phyloP scores from a whole-genome alignment of 2,113 vertebrate genomes.

The Alouatta palliata region DNA sequence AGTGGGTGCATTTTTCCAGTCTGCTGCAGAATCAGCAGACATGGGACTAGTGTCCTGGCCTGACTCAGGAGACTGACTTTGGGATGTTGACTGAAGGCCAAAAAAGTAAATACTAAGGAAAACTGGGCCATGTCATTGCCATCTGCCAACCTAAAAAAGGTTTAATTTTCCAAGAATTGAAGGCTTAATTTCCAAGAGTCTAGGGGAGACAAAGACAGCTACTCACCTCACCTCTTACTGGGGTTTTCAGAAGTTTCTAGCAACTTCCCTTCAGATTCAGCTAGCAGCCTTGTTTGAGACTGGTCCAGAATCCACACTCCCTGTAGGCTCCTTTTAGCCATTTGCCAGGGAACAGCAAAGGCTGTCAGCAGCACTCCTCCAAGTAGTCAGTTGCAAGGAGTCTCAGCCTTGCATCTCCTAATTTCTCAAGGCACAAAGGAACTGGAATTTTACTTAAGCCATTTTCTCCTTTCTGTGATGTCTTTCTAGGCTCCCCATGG shows the following conservation, averaged over 20 bases:
- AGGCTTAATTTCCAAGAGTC: neutral
- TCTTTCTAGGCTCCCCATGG: neutral
- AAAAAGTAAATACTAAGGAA: neutral
- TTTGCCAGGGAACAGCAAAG: neutral
- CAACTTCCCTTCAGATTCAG: neutral
- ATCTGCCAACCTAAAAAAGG: neutral
- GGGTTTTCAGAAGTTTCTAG: neutral
- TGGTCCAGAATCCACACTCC: neutral
- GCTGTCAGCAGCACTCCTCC: neutral
- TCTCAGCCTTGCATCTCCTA: neutral
- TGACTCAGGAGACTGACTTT: neutral
- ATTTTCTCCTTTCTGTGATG: neutral
- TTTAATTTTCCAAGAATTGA: neutral
- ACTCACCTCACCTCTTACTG: neutral
- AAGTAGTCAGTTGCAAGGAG: neutral
- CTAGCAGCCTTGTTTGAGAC: neutral
- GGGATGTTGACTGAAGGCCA: neutral
- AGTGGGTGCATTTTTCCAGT: neutral
- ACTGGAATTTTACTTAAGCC: neutral
- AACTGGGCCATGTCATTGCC: neutral
- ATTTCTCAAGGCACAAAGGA: neutral
- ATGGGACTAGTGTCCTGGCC: neutral
- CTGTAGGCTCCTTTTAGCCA: neutral
- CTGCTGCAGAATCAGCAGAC: neutral
- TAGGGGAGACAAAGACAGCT: neutral